Base-by-base conservation (phyloP, 2,888 invertebrate genomes). In the Chorisops tibialis region DNA sequence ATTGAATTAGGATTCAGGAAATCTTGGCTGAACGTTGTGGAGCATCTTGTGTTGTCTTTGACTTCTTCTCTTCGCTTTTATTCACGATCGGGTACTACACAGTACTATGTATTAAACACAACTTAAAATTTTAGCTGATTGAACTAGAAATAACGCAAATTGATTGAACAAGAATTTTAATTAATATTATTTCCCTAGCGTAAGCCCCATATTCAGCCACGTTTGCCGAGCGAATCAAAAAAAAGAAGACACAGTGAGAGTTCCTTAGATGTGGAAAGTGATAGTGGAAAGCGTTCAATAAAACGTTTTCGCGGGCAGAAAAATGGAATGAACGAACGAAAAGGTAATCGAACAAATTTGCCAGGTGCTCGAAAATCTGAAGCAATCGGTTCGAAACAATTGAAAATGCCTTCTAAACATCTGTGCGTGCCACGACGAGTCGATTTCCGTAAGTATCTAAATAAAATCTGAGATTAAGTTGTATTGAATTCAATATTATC, bases 281-380 rank as follows among this genome's bases (percentile, higher is more conserved):
- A 50, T 14, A 14, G 30, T n/a, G 35, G n/a, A n/a, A n/a, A n/a
- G n/a, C n/a, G 19, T 30, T 30, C 18, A 30, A n/a, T 19, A 2
- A 50, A 50, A 30, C 50, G 50, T 30, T 14, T 50, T 3, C 50
- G 50, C 11, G 50, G 50, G 1, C 35, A 19, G n/a, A 24, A 50
- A 1, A 50, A 30, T 3, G 35, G n/a, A 30, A 30, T 50, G 7
- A 14, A 24, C 16, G 30, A 50, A 6, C 11, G 50, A 6, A 50
- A 50, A 30, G 50, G 50, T 2, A 50, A 24, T 6, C 30, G 14
- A 50, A 35, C 30, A 35, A 35, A 50, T 11, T 24, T 50, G 14
- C 50, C 50, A 3, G 35, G 30, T 6, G 50, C 50, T 11, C 12
- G 35, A 24, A 11, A 19, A 30, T 50, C 30, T 9, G 16, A 30